Base-by-base conservation (phyloP, 2,113 vertebrate genomes). In the Brachirus orientalis region DNA sequence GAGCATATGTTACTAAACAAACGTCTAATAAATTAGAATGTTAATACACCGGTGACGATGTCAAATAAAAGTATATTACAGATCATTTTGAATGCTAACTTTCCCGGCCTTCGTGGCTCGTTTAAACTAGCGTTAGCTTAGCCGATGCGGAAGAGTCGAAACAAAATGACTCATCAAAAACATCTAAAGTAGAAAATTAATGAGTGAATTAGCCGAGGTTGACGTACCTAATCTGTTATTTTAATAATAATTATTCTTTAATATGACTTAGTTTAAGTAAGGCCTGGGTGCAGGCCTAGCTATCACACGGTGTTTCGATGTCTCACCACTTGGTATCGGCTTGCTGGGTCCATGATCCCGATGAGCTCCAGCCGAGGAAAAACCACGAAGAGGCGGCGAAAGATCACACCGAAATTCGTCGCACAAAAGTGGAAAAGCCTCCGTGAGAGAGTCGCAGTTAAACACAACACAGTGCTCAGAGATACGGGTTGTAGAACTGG, bases 271-370 rank as follows among this genome's bases (percentile, higher is more conserved):
- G n/a, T n/a, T n/a, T 28, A 28, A 28, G 3, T 6, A 28, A 28
- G 28, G 28, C 28, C 28, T 4, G 0, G 28, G 28, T 28, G 28
- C 6, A 33, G 76, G 66, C 79, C 69, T 5, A 46, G 40, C 36
- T 20, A 12, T 8, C 40, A 12, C 10, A 28, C 28, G 28, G 28
- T 17, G 14, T 10, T 33, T 13, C n/a, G 10, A 19, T 72, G 68
- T 84, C 90, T 91, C 76, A 91, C 90, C 90, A 88, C 86, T 87
- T 88, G 90, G 77, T 91, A 91, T 68, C 90, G 84, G 74, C 86
- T 90, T 3, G 87, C 83, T 82, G 86, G 87, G 45, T 91, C 90
- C 90, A 91, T 91, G 28, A 12, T 43, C 40, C 52, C 60, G 75
- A 60, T 51, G 13, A 48, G n/a, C n/a, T 66, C 83, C 86, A 80